A percentile compares a stretch with the other conserved stretches of the same genome.
These are phyloP conservation scores for Chelmon rostratus DNA, from an alignment of 2,797 vertebrate species.

Conservation along the genomic window DNA sequence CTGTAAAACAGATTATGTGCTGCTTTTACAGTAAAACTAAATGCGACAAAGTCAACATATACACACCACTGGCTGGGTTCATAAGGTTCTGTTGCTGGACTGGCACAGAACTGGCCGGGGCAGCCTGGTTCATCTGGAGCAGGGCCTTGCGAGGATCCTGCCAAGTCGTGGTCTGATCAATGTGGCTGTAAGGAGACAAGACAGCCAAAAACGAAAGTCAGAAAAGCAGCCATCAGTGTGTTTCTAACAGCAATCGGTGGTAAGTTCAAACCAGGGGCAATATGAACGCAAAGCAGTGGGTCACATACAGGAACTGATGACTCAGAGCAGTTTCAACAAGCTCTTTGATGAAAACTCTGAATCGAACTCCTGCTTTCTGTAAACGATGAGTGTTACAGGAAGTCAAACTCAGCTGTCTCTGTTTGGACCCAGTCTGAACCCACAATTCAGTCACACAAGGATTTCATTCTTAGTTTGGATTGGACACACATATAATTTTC, in stretches of 20 bases:
- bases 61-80: slow-evolving; percentile 91
- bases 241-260: slow-evolving; percentile 25
- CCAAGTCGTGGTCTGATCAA: slow-evolving; percentile 98
- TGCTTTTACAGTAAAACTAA: not conserved
- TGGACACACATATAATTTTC: not conserved
- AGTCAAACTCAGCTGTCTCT: slow-evolving; percentile 28
- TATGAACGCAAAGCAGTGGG: slow-evolving; percentile 12
- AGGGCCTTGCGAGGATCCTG: slow-evolving; percentile 97
- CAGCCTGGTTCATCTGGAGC: slow-evolving; percentile 93
- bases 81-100: slow-evolving; percentile 93
- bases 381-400: slow-evolving; percentile 57
- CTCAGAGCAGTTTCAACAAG: slow-evolving; percentile 45
- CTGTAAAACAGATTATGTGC: not conserved
- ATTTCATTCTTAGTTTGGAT: slow-evolving; percentile 7
- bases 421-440: slow-evolving; percentile 11
- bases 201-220: not conserved
- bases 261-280: slow-evolving; percentile 31
- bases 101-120: slow-evolving; percentile 89
- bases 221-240: slow-evolving; percentile 1
- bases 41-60: not conserved
- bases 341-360: slow-evolving; percentile 43
- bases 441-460: slow-evolving; percentile 28
- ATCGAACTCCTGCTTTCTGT: slow-evolving; percentile 48
- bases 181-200: slow-evolving; percentile 87
- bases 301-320: slow-evolving; percentile 57